phyloP scores from a whole-genome alignment of 2,797 vertebrate species.

The Megalops cyprinoides region DNA sequence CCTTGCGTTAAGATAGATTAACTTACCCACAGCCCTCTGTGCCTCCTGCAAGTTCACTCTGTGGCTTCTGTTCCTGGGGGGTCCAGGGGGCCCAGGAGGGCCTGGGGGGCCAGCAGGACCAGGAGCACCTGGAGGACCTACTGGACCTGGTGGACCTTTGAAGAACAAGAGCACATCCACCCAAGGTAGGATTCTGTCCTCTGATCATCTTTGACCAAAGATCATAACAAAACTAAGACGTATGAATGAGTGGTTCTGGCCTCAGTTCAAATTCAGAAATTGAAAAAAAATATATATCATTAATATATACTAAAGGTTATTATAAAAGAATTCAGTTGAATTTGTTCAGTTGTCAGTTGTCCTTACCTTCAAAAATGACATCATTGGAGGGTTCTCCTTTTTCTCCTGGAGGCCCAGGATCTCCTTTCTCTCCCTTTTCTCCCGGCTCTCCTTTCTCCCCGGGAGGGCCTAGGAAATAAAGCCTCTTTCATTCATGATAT shows the following conservation, averaged over 20 bases:
- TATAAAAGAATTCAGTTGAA: not conserved
- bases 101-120: constrained; percentile 79
- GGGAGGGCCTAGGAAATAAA: constrained; percentile 50
- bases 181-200: not conserved
- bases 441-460: constrained; percentile 77
- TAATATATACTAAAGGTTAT: not conserved
- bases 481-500: not conserved
- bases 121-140: constrained; percentile 77
- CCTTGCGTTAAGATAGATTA: not conserved
- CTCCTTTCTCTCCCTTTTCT: constrained; percentile 74
- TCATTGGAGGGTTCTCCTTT: constrained; percentile 81
- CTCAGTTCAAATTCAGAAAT: no score
- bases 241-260: no score
- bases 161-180: constrained; percentile 20
- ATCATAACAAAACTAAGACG: no score
- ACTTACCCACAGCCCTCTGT: constrained; percentile 69
- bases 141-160: constrained; percentile 56
- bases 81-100: constrained; percentile 78
- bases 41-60: constrained; percentile 70
- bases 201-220: not conserved
- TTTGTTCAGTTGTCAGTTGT: no score
- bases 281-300: no score
- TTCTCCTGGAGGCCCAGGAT: constrained; percentile 79
- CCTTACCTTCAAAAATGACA: constrained; percentile 79
- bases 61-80: constrained; percentile 77